phyloP scores from a whole-genome alignment of 2,888 invertebrate genomes.

The Lasioglossum marginatum region DNA sequence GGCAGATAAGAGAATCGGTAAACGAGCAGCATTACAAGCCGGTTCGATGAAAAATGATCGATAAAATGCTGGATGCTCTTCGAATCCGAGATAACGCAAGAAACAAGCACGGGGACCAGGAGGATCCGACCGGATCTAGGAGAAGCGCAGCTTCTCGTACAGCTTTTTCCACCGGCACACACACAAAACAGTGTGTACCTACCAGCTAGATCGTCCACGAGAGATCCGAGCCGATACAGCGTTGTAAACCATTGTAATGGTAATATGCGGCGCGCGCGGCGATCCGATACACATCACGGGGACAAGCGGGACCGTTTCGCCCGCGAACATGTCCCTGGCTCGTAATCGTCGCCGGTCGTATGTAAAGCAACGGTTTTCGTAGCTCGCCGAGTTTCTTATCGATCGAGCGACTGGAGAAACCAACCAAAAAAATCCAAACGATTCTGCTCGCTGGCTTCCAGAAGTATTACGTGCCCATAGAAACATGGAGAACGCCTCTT shows the following conservation, averaged over 20 bases:
- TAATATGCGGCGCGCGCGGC: constrained; percentile 73
- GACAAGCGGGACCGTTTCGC: constrained; percentile 44
- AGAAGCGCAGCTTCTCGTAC: constrained; percentile 12
- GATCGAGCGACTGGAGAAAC: not conserved
- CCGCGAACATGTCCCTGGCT: constrained; percentile 48
- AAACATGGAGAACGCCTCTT: not conserved
- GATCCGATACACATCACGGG: constrained; percentile 61
- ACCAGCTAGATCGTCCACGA: constrained; percentile 59
- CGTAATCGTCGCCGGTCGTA: constrained; percentile 42
- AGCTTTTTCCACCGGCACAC: constrained; percentile 43
- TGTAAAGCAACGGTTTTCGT: constrained; percentile 35
- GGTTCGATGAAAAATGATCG: constrained; percentile 5
- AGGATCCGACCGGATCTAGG: constrained; percentile 15
- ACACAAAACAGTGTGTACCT: constrained; percentile 48
- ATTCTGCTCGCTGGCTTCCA: not conserved
- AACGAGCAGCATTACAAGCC: not conserved
- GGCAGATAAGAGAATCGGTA: not conserved
- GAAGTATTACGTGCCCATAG: not conserved
- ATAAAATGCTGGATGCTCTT: not conserved
- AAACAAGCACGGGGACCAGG: not conserved
- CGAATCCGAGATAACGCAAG: not conserved
- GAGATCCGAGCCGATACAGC: constrained; percentile 77
- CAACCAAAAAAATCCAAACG: not conserved
- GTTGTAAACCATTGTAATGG: constrained; percentile 82
- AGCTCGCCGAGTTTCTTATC: constrained; percentile 16